Evolutionary conservation across 2,113 vertebrate genomes (phyloP).

Genomic region (Platysteira castanea): DNA sequence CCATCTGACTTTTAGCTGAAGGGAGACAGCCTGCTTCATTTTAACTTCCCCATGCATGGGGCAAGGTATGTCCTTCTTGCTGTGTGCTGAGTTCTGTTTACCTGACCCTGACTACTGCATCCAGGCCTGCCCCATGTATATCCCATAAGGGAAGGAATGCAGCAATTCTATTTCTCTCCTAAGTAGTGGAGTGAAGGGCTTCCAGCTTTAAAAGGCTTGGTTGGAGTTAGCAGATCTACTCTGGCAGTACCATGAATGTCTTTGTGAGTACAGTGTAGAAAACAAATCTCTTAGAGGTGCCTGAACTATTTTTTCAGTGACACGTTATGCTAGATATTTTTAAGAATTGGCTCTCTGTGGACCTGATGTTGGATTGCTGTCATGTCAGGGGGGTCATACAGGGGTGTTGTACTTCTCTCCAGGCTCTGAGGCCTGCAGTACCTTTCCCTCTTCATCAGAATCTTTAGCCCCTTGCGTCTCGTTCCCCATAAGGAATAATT

Average conservation of each 20-base stretch:
- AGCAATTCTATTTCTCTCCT: background rate
- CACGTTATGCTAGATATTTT: background rate
- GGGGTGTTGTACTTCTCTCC: background rate
- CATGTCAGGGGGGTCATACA: background rate
- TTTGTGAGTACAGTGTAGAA: background rate
- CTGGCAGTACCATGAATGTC: background rate
- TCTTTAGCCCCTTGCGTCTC: background rate
- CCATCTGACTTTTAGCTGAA: background rate
- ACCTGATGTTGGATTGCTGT: background rate
- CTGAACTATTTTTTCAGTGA: background rate
- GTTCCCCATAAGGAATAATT: background rate
- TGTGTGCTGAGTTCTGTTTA: background rate
- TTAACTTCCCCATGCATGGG: rapidly evolving
- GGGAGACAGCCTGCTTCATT: background rate
- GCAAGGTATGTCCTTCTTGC: background rate
- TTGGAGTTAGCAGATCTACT: background rate
- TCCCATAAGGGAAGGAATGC: background rate
- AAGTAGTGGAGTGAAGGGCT: background rate
- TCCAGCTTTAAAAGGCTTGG: background rate
- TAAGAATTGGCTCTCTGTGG: background rate
- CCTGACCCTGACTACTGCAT: background rate
- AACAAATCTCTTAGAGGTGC: background rate
- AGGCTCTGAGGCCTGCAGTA: background rate
- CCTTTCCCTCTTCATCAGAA: background rate
- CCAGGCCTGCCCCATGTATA: background rate